A percentile compares a stretch with the other conserved stretches of the same genome.
Conservation (phyloP, 1,140 invertebrate species). For the Drosophila elegans region DNA sequence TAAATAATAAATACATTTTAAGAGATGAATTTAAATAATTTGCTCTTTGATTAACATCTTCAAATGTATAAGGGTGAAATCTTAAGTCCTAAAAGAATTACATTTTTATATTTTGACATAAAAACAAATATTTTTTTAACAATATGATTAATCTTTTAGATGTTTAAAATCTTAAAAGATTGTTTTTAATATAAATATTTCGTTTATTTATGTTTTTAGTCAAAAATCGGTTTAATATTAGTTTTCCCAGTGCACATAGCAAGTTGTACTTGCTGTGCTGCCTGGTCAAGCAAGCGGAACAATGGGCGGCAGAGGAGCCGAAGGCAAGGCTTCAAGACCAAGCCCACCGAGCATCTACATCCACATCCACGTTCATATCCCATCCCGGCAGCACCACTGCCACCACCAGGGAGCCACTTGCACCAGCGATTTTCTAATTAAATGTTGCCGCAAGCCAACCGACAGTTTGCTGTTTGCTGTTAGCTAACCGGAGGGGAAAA, state of each 20-base stretch:
- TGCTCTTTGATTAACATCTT: no score
- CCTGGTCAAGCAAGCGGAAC: slow-evolving; percentile 42
- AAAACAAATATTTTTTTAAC: no score
- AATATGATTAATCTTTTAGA: no score
- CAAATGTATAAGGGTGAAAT: no score
- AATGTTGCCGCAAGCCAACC: slow-evolving; percentile 45
- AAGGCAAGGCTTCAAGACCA: slow-evolving; percentile 21
- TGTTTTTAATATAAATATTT: not conserved
- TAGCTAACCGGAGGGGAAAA: slow-evolving; percentile 13
- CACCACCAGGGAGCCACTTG: slow-evolving; percentile 31
- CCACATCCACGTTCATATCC: slow-evolving; percentile 15
- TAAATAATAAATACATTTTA: no score
- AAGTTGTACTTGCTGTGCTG: slow-evolving; percentile 5
- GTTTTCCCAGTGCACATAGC: slow-evolving; percentile 9
- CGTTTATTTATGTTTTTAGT: no score
- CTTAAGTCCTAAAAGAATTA: not conserved
- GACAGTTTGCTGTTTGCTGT: slow-evolving; percentile 16
- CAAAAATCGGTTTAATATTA: not conserved
- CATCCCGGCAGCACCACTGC: slow-evolving; percentile 2
- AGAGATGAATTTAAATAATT: no score
- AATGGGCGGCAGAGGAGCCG: slow-evolving; percentile 22
- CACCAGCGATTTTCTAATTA: slow-evolving; percentile 54
- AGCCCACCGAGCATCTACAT: slow-evolving; percentile 24
- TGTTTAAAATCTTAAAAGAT: no score
- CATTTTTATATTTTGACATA: no score